Base-by-base conservation (phyloP, 2,113 vertebrate genomes). In the Poicephalus meyeri region DNA sequence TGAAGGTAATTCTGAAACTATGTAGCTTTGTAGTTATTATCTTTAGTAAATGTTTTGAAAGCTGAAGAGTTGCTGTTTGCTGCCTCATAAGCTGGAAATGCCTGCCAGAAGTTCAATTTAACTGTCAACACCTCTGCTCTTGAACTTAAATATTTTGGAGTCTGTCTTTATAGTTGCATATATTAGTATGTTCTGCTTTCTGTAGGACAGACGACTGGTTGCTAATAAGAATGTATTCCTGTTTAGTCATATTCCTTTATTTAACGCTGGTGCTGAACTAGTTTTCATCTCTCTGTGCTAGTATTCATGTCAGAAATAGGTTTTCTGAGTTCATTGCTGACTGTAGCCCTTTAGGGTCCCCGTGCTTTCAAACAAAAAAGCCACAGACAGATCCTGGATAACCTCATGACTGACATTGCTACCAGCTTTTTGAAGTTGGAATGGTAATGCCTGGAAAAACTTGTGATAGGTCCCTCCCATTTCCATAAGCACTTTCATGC, bases 41-140 rank as follows among this genome's bases (percentile, higher is more conserved):
- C 93, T 96, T 96, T 95, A 58, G 93, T 97, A 95, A 97, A 96
- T 91, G 86, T 97, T 97, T 96, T 95, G 97, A 97, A 96, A 97
- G 94, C 80, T 91, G 58, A 94, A 83, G 95, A 89, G 96, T 96
- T 94, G 89, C 81, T 88, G 77, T 96, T 97, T 95, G 86, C 96
- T 97, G 85, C 87, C 69, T 91, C 90, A 70, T 80, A 86, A 85
- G 80, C 78, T 94, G 80, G 70, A 96, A 93, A 83, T 70, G 89
- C 85, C 80, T 97, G 97, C 96, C 97, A 97, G 95, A 96, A 97
- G 94, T 97, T 97, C 97, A 97, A 97, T 97, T 97, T 97, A 97
- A 95, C 97, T 97, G 97, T 97, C 97, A 97, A 97, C 97, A 97
- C 95, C 93, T 97, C 95, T 89, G 77, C 86, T 96, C 80, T 73